Evolutionary conservation across 2,797 vertebrate genomes (phyloP).

Genomic region (Loris lydekkerianus): DNA sequence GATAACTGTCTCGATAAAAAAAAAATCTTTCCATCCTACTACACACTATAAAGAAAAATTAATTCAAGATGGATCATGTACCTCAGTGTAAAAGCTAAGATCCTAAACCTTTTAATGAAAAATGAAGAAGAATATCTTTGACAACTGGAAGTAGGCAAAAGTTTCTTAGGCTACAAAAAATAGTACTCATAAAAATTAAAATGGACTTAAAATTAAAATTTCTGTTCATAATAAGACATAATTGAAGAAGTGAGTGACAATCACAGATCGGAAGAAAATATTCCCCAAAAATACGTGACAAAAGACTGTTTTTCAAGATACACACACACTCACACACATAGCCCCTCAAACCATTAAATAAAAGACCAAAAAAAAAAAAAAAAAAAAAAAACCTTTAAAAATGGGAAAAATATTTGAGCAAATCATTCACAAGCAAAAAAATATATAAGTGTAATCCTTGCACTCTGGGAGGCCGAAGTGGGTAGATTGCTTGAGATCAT

Average conservation of each 20-base stretch:
- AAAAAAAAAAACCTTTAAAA: slow-evolving; percentile 2
- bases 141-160: neutral
- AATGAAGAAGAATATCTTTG: neutral
- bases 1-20: neutral
- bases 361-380: neutral
- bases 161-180: neutral
- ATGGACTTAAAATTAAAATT: neutral
- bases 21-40: neutral
- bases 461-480: too few species aligned
- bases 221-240: neutral
- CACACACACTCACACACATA: neutral
- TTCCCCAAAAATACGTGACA: neutral
- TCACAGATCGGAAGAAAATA: neutral
- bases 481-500: too few species aligned
- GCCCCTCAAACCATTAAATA: neutral
- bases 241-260: neutral
- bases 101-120: neutral
- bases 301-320: neutral
- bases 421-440: neutral
- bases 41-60: neutral
- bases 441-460: neutral
- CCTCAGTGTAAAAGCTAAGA: slow-evolving; percentile 12
- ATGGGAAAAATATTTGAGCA: slow-evolving; percentile 2
- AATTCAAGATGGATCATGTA: neutral
- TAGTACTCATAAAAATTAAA: slow-evolving; percentile 7